These are phyloP conservation scores for Mobula birostris DNA, from an alignment of 2,113 vertebrate species.

Conservation along the genomic window DNA sequence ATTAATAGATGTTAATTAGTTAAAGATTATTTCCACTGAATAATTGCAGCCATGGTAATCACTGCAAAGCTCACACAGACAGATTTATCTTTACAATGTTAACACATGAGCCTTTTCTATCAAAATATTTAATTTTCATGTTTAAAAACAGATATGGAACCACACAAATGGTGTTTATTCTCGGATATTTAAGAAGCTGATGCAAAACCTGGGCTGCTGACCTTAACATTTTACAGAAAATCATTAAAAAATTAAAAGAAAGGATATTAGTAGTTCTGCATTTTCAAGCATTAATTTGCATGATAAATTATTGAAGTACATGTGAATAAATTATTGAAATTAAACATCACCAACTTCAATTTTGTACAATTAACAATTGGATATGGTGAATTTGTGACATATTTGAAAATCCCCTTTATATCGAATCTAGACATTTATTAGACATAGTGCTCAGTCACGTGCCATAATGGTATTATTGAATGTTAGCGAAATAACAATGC, in stretches of 20 bases:
- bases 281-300: constrained; percentile 9
- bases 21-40: background rate
- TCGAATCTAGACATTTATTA: background rate
- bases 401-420: constrained; percentile 3
- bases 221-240: background rate
- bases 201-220: background rate
- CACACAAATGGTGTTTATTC: background rate
- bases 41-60: background rate
- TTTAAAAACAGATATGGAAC: background rate
- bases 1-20: constrained; percentile 13
- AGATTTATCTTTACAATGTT: background rate
- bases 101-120: background rate
- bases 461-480: background rate
- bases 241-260: background rate
- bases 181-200: background rate
- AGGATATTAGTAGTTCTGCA: background rate
- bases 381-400: background rate
- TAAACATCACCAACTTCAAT: background rate
- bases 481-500: background rate
- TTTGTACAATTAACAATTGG: background rate
- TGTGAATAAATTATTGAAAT: background rate
- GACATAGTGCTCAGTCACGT: background rate
- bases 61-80: background rate
- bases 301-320: background rate
- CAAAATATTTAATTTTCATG: background rate